Evolutionary conservation across 2,888 invertebrate genomes (phyloP).

Genomic region (Auanema sp.): DNA sequence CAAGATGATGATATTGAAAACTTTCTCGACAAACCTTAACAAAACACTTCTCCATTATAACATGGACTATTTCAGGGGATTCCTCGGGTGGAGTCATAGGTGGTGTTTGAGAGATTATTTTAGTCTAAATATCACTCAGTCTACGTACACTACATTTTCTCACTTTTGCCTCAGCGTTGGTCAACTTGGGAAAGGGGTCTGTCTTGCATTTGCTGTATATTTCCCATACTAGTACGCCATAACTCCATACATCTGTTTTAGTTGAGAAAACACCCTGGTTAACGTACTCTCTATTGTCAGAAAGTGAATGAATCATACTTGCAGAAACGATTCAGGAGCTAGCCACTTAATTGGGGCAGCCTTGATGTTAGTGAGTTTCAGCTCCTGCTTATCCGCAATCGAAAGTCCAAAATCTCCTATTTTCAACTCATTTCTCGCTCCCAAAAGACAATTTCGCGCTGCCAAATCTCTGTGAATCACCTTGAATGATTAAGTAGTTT

Average conservation of each 20-base stretch:
- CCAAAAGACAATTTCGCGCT: slow-evolving; percentile 32
- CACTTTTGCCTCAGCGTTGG: slow-evolving; percentile 26
- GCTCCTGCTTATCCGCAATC: slow-evolving; percentile 24
- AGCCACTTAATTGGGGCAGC: slow-evolving; percentile 48
- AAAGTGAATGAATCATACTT: slow-evolving; percentile 2
- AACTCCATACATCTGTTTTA: slow-evolving; percentile 50
- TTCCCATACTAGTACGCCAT: slow-evolving; percentile 42
- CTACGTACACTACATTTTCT: too few species aligned
- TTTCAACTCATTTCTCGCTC: slow-evolving; percentile 22
- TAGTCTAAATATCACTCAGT: slow-evolving; percentile 6
- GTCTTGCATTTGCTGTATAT: slow-evolving; percentile 28
- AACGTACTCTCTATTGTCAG: not conserved
- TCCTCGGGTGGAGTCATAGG: slow-evolving; percentile 22
- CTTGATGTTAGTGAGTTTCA: slow-evolving; percentile 40
- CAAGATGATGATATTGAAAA: too few species aligned
- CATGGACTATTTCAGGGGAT: slow-evolving; percentile 21
- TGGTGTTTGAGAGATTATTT: not conserved
- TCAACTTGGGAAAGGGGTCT: slow-evolving; percentile 40
- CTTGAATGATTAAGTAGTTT: slow-evolving; percentile 4
- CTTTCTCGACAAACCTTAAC: slow-evolving; percentile 16
- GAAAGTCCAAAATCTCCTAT: slow-evolving; percentile 39
- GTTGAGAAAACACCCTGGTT: slow-evolving; percentile 35
- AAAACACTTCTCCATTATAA: slow-evolving; percentile 28
- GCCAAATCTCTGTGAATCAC: slow-evolving; percentile 38
- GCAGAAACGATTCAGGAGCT: slow-evolving; percentile 43